phyloP scores from a whole-genome alignment of 2,888 invertebrate species.

The Zele albiditarsus region DNA sequence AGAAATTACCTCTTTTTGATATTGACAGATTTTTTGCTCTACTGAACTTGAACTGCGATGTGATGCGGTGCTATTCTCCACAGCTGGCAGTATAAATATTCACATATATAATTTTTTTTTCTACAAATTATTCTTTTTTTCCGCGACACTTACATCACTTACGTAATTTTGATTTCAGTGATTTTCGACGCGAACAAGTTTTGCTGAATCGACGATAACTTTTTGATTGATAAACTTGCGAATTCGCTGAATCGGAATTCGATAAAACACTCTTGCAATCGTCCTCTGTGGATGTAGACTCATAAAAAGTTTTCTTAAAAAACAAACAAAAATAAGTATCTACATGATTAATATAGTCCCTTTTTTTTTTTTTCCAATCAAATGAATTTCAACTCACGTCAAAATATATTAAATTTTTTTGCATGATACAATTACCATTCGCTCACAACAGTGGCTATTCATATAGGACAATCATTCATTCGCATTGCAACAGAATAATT shows the following conservation, averaged over 20 bases:
- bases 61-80: background rate
- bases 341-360: background rate
- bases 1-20: constrained; percentile 46
- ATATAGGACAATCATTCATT: background rate
- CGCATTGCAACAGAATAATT: background rate
- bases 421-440: constrained; percentile 60
- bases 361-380: background rate
- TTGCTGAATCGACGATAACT: constrained; percentile 2
- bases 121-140: background rate
- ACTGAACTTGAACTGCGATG: constrained; percentile 37
- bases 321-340: background rate
- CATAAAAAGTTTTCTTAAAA: constrained; percentile 54
- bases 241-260: constrained; percentile 59
- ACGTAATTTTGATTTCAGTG: constrained; percentile 61
- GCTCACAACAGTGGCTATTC: constrained; percentile 33
- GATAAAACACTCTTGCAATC: constrained; percentile 52
- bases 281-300: constrained; percentile 53
- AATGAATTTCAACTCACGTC: constrained; percentile 56
- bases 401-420: constrained; percentile 57
- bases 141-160: constrained; percentile 66
- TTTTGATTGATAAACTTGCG: constrained; percentile 38
- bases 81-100: background rate
- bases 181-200: constrained; percentile 8
- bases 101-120: background rate
- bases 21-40: background rate